phyloP scores from a whole-genome alignment of 2,888 invertebrate species.

The Heterodera filipjevi region DNA sequence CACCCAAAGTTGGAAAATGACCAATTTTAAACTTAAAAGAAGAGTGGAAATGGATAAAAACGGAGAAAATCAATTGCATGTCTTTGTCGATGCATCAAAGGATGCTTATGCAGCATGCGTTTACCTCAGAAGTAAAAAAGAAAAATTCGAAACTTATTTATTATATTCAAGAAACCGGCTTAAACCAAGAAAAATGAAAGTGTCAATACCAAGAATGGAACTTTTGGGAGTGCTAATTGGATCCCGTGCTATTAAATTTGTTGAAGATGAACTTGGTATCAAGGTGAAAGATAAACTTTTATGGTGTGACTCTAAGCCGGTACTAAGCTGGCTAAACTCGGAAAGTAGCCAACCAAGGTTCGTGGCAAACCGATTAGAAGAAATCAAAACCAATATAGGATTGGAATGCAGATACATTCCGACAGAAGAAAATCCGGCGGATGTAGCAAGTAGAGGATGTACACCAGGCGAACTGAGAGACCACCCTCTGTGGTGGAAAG shows the following conservation, averaged over 20 bases:
- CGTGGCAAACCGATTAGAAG: conserved; percentile 34
- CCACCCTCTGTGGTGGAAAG: conserved; percentile 41
- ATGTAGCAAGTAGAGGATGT: conserved; percentile 50
- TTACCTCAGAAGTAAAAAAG: not conserved
- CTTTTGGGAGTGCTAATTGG: conserved; percentile 18
- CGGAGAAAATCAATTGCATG: not conserved
- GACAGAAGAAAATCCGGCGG: conserved; percentile 59
- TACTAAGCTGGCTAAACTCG: conserved; percentile 34
- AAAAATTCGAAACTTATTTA: not conserved
- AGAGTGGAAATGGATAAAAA: not conserved
- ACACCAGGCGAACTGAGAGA: conserved; percentile 30
- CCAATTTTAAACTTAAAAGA: not conserved
- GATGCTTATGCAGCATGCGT: not conserved
- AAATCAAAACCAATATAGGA: conserved; percentile 21
- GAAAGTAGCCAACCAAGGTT: conserved; percentile 20
- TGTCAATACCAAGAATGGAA: conserved; percentile 24
- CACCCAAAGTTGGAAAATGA: not conserved
- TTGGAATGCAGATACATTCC: conserved; percentile 45
- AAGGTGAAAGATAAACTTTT: conserved; percentile 8
- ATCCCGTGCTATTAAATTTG: conserved; percentile 1
- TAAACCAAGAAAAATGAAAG: not conserved
- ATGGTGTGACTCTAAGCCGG: conserved; percentile 40
- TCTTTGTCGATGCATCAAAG: conserved; percentile 6
- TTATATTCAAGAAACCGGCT: not conserved
- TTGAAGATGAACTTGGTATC: conserved; percentile 13